phyloP scores from a whole-genome alignment of 2,113 vertebrate genomes.

The Patagioenas fasciata region DNA sequence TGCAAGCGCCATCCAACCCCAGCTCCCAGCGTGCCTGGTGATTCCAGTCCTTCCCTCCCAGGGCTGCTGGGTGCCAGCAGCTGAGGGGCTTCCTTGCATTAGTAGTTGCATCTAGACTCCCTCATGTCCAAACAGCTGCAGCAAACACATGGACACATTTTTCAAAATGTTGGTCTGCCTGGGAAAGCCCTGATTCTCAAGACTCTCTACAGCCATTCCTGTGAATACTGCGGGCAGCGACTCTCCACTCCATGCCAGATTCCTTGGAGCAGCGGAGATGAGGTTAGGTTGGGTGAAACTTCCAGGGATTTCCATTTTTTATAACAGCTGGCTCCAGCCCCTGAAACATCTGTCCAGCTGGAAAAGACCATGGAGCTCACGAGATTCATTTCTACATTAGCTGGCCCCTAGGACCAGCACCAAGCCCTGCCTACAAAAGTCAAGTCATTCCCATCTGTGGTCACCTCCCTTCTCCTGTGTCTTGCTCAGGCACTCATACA shows the following conservation, averaged over 20 bases:
- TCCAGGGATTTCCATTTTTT: conserved; percentile 15
- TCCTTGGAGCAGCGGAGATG: background rate
- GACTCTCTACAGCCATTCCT: background rate
- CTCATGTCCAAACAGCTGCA: conserved; percentile 24
- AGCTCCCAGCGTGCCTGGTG: background rate
- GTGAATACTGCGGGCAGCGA: background rate
- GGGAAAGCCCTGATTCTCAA: conserved; percentile 21
- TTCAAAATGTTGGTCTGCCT: background rate
- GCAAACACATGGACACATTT: background rate
- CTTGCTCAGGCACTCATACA: background rate
- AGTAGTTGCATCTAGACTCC: background rate
- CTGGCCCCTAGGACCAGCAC: background rate
- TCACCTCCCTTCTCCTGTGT: background rate
- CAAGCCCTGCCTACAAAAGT: background rate
- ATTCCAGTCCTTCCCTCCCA: background rate
- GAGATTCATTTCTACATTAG: background rate
- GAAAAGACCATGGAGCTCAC: background rate
- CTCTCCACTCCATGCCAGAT: rapidly evolving
- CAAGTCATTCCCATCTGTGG: background rate
- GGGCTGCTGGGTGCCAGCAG: background rate
- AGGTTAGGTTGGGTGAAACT: conserved; percentile 56
- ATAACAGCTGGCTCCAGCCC: background rate
- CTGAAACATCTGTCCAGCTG: conserved; percentile 6
- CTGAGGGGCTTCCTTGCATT: background rate
- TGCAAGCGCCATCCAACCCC: rapidly evolving